Base-by-base conservation (phyloP, 2,797 vertebrate species). In the Ataeniobius toweri region DNA sequence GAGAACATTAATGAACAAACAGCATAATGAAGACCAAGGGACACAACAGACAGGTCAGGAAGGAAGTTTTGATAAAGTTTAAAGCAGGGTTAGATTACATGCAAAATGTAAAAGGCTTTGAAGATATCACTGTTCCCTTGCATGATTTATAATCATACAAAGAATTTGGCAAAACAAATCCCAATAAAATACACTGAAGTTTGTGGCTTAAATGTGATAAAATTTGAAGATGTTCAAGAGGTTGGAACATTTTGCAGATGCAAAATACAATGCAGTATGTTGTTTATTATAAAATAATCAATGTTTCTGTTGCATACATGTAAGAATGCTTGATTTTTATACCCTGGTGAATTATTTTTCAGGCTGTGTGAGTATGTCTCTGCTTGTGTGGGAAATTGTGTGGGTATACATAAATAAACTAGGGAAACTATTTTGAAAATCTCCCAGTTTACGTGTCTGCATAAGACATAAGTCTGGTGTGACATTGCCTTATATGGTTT, bases 361-460 rank as follows among this genome's bases (percentile, higher is more conserved):
- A 44, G 10, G 22, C 22, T 44, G 12, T 84, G 69, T 26, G 36
- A 82, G 58, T 73, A 1, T 50, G 77, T 83, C 78, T 89, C 70
- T 56, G 65, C 79, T 73, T 56, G 39, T 77, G 51, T 86, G 88
- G 82, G 78, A 83, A 73, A 75, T 75, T 76, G 75, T 87, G 58
- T 87, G 71, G 87, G 72, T 76, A 80, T 24, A 50, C 58, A 73
- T 55, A 76, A 83, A 87, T 85, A 93, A 90, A 91, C 80, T 83
- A 26, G 83, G 24, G 39, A 78, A 80, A 77, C 48, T 76, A 63
- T 79, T 81, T 56, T 39, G 73, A 84, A 84, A 80, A 81, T 77
- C 58, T 83, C 81, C 87, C 67, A 79, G 48, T 74, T 76, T 81
- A 85, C 76, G 79, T 74, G 67, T 77, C 73, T 80, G 18, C 31